Conservation (phyloP, 2,888 invertebrate genomes). For the Xiphydria camelus region DNA sequence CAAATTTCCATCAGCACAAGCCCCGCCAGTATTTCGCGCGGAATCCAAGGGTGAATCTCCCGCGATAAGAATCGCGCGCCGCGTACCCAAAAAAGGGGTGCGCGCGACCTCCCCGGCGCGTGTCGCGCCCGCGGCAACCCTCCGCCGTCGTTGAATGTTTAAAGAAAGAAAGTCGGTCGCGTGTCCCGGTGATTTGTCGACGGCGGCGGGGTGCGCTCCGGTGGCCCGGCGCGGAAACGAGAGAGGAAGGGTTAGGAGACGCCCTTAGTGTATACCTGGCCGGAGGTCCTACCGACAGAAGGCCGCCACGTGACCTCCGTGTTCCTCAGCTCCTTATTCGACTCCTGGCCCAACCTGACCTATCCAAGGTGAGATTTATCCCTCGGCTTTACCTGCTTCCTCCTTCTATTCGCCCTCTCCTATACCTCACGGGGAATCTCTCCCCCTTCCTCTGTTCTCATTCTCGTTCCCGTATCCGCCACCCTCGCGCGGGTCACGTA, state of each 20-base stretch:
- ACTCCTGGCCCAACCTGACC: slow-evolving; percentile 45
- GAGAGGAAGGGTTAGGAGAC: slow-evolving; percentile 8
- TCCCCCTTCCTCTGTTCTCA: slow-evolving; percentile 11
- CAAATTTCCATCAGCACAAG: no score
- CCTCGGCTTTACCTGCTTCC: slow-evolving; percentile 46
- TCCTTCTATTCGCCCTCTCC: background rate
- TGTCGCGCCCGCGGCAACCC: background rate
- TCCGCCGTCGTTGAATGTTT: background rate
- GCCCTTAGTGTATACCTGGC: slow-evolving; percentile 1
- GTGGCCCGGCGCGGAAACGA: background rate
- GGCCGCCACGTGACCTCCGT: slow-evolving; percentile 3
- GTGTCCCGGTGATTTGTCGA: slow-evolving; percentile 3
- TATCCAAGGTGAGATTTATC: slow-evolving; percentile 52
- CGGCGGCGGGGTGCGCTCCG: background rate
- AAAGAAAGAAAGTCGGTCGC: background rate
- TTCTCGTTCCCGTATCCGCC: slow-evolving; percentile 11
- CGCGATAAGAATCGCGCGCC: background rate
- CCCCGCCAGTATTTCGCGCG: no score
- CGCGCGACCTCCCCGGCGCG: slow-evolving; percentile 9
- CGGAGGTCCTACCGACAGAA: slow-evolving; percentile 1
- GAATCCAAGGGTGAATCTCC: no score
- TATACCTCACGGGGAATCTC: background rate
- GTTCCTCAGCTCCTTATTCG: slow-evolving; percentile 39
- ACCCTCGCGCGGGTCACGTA: slow-evolving; percentile 25
- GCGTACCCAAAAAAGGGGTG: slow-evolving; percentile 7